Evolutionary conservation across 2,113 vertebrate species (phyloP), one percentile per base, ranked within the genome.

Genomic region (Anolis carolinensis): DNA sequence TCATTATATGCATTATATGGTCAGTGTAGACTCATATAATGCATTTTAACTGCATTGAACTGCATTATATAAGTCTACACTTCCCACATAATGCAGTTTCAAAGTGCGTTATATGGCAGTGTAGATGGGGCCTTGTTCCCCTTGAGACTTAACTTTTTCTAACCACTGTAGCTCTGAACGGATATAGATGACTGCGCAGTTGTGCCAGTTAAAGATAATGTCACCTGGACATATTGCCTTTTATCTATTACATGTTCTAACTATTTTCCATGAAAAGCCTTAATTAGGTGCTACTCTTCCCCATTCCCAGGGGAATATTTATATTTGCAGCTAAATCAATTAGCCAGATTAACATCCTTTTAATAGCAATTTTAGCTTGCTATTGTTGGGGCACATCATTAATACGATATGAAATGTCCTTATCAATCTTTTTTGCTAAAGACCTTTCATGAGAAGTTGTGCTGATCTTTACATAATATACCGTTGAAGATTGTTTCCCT

Each of bases 371-470:
- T 83, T 90, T 85, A 89, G 50, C 1, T 84, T 1, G 0, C 78
- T 78, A 34, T 23, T 80, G 11, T 73, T 85, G 52, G 84, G 65
- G 74, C 82, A 0, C 78, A 34, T 72, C 67, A 82, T 11, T 80
- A 82, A 87, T 44, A 21, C 59, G 32, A 4, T 32, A 25, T 71
- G 34, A 83, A 76, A 67, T 87, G 39, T 89, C 11, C 59, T 82
- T 91, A 88, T 77, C 62, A 73, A 4, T 63, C 30, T 65, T 63
- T 67, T 82, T 88, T 71, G 7, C 36, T 85, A 70, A 89, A 90
- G 34, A 81, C 9, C 86, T 89, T 11, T 1, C 44, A 74, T 50
- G 73, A 16, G 36, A 36, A 75, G 44, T 88, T 62, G 13, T 77
- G 36, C 74, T 88, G 67, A 78, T 65, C 27, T 76, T 90, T 85